Percentiles rank a stretch among this genome's conserved stretches.
These are phyloP conservation scores for Lasioglossum villosulum DNA, from an alignment of 2,888 invertebrate genomes.

Conservation along the genomic window DNA sequence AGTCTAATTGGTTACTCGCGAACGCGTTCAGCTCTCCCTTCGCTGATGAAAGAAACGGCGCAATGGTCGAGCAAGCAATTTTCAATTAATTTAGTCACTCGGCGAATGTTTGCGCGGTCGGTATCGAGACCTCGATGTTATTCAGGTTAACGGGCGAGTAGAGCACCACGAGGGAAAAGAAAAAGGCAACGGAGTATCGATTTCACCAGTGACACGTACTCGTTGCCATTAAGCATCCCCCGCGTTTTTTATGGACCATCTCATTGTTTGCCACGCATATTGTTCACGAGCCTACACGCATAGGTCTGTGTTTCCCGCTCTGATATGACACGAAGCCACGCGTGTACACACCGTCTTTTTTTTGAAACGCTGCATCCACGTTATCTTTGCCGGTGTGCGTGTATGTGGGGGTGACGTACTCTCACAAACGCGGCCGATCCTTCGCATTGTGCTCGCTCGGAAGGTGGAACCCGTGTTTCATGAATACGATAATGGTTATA, in stretches of 20 bases:
- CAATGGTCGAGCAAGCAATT: background rate
- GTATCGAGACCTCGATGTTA: constrained; percentile 12
- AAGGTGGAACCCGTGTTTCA: background rate
- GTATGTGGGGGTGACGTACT: background rate
- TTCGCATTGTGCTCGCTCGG: background rate
- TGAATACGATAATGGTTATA: constrained; percentile 4
- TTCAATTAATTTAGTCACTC: background rate
- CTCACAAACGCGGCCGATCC: background rate
- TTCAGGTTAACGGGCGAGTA: constrained; percentile 32
- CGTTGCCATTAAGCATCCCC: constrained; percentile 37
- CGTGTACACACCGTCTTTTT: background rate
- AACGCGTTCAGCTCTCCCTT: no score
- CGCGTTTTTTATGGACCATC: constrained; percentile 39
- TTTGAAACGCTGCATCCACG: constrained; percentile 20
- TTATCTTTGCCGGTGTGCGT: background rate
- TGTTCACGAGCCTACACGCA: constrained; percentile 28
- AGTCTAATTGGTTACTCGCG: no score
- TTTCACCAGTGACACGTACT: constrained; percentile 46
- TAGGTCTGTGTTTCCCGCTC: background rate
- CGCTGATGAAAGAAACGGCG: no score
- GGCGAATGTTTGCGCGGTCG: background rate
- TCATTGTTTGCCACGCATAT: constrained; percentile 49
- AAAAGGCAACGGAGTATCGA: constrained; percentile 40
- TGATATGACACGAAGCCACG: background rate
- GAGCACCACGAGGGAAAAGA: constrained; percentile 22